Conservation (phyloP, 2,113 vertebrate genomes). For the Naja naja region DNA sequence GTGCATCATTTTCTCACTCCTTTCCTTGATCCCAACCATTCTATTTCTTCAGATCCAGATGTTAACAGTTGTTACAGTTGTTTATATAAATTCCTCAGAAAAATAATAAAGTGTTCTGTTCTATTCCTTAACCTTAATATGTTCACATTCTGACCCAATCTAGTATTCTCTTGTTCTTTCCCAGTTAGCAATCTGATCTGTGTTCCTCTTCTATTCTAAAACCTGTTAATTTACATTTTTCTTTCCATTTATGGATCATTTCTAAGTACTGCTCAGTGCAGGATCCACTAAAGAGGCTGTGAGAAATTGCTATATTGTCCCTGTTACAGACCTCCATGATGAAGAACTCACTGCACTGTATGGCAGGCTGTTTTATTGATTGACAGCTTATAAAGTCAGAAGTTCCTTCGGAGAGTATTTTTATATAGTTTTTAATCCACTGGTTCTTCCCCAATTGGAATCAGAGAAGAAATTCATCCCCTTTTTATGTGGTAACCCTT, state of each 20-base stretch:
- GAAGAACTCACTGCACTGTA: not conserved
- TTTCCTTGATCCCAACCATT: too few species aligned
- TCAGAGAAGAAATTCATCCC: not conserved
- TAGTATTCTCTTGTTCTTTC: not conserved
- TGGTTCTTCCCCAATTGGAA: not conserved
- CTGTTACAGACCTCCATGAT: not conserved
- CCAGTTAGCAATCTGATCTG: not conserved
- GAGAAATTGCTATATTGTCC: not conserved
- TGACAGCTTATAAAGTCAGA: not conserved
- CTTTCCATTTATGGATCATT: not conserved
- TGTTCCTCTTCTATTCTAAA: not conserved
- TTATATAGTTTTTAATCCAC: not conserved
- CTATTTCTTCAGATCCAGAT: too few species aligned
- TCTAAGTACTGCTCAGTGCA: not conserved
- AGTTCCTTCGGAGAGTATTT: not conserved
- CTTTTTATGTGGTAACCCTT: not conserved
- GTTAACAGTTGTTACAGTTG: too few species aligned
- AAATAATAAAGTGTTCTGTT: too few species aligned
- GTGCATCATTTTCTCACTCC: too few species aligned
- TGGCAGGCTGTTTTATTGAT: not conserved
- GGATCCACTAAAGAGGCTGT: not conserved
- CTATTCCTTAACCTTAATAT: too few species aligned
- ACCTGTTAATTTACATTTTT: not conserved
- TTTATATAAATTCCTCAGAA: too few species aligned
- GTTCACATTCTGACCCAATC: not conserved